A percentile compares a stretch with the other conserved stretches of the same genome.
Conservation (phyloP, 1,140 invertebrate species). For the Eumeta japonica region DNA sequence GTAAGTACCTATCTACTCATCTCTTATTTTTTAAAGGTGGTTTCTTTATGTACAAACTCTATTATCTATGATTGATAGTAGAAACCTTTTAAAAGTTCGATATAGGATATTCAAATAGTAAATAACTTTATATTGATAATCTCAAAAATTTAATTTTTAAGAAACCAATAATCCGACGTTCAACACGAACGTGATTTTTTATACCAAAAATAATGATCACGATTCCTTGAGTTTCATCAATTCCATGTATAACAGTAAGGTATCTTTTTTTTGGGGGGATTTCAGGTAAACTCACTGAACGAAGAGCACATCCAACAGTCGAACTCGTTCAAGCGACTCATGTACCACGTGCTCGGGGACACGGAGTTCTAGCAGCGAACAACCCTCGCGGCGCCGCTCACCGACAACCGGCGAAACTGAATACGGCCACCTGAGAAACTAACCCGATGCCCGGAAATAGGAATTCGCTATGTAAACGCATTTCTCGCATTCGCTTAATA, state of each 20-base stretch:
- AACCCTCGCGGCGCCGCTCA: background rate
- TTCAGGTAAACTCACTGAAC: slow-evolving; percentile 61
- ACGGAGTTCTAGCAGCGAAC: slow-evolving; percentile 65
- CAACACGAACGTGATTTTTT: too few relatives aligned
- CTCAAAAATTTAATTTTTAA: too few relatives aligned
- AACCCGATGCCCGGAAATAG: background rate
- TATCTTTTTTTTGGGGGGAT: slow-evolving; percentile 18
- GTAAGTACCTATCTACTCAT: slow-evolving; percentile 34
- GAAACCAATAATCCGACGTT: too few relatives aligned
- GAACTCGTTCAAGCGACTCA: slow-evolving; percentile 86
- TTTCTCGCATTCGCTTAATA: background rate
- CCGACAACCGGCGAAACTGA: too few relatives aligned
- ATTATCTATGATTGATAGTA: too few relatives aligned
- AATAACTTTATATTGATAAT: too few relatives aligned
- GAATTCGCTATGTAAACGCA: background rate
- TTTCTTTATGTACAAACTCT: background rate
- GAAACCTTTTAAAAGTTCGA: too few relatives aligned
- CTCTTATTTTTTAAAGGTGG: background rate
- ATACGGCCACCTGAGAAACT: too few relatives aligned
- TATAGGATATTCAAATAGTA: too few relatives aligned
- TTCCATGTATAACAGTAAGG: too few relatives aligned
- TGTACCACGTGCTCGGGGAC: slow-evolving; percentile 83
- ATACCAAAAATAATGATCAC: too few relatives aligned
- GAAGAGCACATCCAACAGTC: slow-evolving; percentile 86
- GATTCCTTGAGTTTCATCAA: too few relatives aligned